Conservation (phyloP, 2,113 vertebrate species). For the Epinephelus fuscoguttatus region DNA sequence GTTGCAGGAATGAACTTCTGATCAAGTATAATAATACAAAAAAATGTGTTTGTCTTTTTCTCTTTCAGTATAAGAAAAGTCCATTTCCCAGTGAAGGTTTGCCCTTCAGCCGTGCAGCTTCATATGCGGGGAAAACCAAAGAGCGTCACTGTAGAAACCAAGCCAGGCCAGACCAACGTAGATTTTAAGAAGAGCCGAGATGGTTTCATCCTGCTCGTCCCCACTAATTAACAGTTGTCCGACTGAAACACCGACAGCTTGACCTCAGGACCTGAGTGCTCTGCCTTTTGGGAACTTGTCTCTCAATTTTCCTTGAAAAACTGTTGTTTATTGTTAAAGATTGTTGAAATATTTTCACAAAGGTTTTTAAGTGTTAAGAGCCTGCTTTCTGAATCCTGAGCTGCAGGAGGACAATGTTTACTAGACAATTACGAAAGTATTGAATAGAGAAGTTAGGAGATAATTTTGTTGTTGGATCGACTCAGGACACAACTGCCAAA, state of each 20-base stretch:
- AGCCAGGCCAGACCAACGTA: conserved; percentile 56
- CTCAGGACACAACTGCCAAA: background rate
- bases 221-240: conserved; percentile 56
- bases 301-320: background rate
- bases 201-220: conserved; percentile 87
- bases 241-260: background rate
- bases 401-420: background rate
- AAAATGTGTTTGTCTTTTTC: conserved; percentile 43
- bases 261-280: background rate
- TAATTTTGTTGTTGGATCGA: background rate
- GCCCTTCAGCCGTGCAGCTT: conserved; percentile 81
- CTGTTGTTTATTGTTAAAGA: background rate
- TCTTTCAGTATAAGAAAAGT: conserved; percentile 81
- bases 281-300: background rate
- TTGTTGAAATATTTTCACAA: background rate
- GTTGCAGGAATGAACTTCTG: background rate
- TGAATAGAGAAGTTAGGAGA: background rate
- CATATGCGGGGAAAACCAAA: conserved; percentile 85
- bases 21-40: background rate
- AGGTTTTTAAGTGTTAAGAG: background rate
- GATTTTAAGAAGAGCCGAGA: conserved; percentile 89
- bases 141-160: conserved; percentile 84
- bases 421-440: background rate
- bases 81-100: conserved; percentile 86
- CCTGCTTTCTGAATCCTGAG: conserved; percentile 13